Conservation (phyloP, 2,113 vertebrate genomes). For the Pachycephala philippinensis region DNA sequence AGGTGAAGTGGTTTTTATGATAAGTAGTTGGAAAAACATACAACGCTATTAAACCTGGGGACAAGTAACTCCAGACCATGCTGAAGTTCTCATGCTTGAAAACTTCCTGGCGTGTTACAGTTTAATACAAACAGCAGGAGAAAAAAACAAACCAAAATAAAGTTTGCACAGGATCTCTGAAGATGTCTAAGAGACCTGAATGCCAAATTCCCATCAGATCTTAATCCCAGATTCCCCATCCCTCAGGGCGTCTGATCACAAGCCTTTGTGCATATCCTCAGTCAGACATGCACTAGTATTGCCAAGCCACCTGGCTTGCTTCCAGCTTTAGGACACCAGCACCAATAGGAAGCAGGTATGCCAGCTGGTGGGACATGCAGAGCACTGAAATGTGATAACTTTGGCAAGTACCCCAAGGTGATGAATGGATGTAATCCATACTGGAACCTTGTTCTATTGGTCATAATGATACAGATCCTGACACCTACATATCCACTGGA, state of each 20-base stretch:
- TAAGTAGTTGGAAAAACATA: conserved; percentile 43
- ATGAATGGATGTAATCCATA: background rate
- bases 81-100: background rate
- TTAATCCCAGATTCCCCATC: background rate
- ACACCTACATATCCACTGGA: background rate
- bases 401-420: background rate
- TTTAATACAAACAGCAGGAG: background rate
- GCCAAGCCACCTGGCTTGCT: background rate
- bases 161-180: background rate
- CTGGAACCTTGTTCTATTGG: background rate
- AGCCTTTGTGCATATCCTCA: background rate
- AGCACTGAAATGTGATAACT: background rate
- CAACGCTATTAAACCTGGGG: conserved; percentile 1
- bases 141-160: background rate
- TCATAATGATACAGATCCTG: background rate
- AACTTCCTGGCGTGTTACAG: background rate
- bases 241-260: background rate
- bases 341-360: conserved; percentile 7
- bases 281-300: background rate
- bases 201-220: background rate
- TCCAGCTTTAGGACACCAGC: conserved; percentile 31
- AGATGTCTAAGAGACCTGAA: background rate
- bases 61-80: background rate
- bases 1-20: conserved; percentile 41
- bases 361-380: conserved; percentile 8